Conservation (phyloP, 2,113 vertebrate species). For the Gallinago jamesoni region DNA sequence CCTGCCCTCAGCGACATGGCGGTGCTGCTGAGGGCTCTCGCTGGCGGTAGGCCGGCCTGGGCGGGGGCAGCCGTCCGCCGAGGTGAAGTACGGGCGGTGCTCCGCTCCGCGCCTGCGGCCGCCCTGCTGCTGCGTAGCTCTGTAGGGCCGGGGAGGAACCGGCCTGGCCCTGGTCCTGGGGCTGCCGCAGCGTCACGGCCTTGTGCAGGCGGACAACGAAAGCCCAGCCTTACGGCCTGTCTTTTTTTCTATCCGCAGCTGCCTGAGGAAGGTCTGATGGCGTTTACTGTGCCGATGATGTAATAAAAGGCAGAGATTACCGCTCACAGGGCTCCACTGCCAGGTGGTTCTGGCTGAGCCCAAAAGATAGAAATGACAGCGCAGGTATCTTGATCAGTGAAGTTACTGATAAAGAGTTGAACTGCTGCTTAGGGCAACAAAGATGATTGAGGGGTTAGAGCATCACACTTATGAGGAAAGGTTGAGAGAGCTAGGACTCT, state of each 20-base stretch:
- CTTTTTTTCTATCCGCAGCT: no score
- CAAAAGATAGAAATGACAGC: rapidly evolving
- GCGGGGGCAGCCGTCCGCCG: not conserved
- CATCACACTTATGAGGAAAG: no score
- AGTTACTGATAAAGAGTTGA: rapidly evolving
- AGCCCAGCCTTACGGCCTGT: no score
- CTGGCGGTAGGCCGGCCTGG: not conserved
- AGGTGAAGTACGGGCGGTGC: not conserved
- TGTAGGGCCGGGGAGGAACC: not conserved
- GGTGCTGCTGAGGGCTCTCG: no score
- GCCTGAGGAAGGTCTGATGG: rapidly evolving
- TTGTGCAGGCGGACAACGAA: no score
- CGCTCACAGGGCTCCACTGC: not conserved
- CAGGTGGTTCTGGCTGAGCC: rapidly evolving
- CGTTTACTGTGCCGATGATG: rapidly evolving
- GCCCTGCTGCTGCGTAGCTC: no score
- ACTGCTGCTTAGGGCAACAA: no score
- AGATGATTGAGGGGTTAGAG: no score
- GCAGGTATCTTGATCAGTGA: rapidly evolving
- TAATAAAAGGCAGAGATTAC: not conserved
- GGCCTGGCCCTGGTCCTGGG: rapidly evolving
- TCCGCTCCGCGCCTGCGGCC: no score
- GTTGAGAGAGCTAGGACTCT: no score
- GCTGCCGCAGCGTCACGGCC: rapidly evolving
- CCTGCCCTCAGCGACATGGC: not conserved